Base-by-base conservation (phyloP, 1,140 invertebrate genomes). In the Lysiphlebus fabarum region DNA sequence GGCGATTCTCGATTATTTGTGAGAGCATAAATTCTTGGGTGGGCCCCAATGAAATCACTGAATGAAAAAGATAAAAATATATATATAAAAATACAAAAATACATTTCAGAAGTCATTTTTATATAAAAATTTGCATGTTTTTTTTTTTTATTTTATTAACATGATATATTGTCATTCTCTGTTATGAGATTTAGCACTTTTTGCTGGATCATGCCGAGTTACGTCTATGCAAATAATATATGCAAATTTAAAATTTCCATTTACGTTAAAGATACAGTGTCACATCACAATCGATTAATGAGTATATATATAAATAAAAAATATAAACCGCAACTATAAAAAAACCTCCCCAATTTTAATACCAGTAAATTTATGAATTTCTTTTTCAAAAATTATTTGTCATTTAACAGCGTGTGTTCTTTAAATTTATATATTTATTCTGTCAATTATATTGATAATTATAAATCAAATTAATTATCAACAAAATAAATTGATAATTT, bases 151-250 rank as follows among this genome's bases (percentile, higher is more conserved):
- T 44, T 44, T 54, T 44, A 45, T 11, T 47, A 5, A 14, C 55
- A 37, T 41, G 51, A 55, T n/a, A 47, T 61, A 61, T 47, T 43
- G 44, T 57, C 47, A 26, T 59, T 26, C 17, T 26, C 33, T 42
- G 42, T 37, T 60, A 8, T 47, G 42, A 42, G 54, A 50, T 60
- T 60, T 60, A 47, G 36, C 12, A 34, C 36, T 43, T 14, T n/a
- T 49, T 36, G 45, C 47, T 44, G 47, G 44, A 47, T 53, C 49
- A 62, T 62, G 62, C 43, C 17, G 63, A 63, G 67, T 70, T 67
- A 70, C 63, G 62, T 63, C 62, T 68, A 71, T 69, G 69, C 67
- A 68, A 71, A 71, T 71, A 58, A 68, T 62, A 67, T 53, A 59
- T 61, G 17, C 17, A 26, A 59, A 64, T 51, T 45, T 49, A 34